A percentile compares a stretch with the other conserved stretches of the same genome.
Evolutionary conservation across 2,888 invertebrate genomes (phyloP).

Genomic region (Caenorhabditis imperialis): DNA sequence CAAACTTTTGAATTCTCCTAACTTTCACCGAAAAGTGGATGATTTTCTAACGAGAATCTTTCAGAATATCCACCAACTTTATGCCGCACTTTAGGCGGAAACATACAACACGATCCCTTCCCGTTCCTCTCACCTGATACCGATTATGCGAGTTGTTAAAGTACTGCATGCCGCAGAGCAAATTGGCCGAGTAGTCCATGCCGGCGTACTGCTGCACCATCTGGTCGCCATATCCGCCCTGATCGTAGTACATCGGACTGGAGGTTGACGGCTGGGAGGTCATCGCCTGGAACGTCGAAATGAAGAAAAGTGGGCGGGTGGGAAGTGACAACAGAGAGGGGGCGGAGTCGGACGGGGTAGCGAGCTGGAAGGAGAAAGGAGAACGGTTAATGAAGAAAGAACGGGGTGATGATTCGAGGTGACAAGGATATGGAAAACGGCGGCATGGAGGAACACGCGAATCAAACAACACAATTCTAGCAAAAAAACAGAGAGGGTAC

Average conservation of each 20-base stretch:
- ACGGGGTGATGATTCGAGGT: conserved; percentile 39
- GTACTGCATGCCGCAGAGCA: conserved; percentile 51
- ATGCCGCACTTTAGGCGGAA: too few species aligned
- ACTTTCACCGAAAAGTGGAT: too few species aligned
- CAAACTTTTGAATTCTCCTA: too few species aligned
- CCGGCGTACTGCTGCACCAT: conserved; percentile 41
- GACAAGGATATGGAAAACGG: conserved; percentile 14
- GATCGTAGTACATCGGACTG: conserved; percentile 48
- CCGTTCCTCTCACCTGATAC: conserved; percentile 32
- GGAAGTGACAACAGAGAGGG: conserved; percentile 31
- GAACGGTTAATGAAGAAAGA: conserved; percentile 36
- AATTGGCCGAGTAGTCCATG: conserved; percentile 43
- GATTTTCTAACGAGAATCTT: too few species aligned
- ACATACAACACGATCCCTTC: too few species aligned
- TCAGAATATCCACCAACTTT: too few species aligned
- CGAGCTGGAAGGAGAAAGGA: not conserved
- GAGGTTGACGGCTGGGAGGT: conserved; percentile 53
- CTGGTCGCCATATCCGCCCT: conserved; percentile 41
- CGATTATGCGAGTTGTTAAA: conserved; percentile 55
- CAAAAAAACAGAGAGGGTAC: too few species aligned
- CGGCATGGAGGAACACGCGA: not conserved
- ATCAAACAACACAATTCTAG: conserved; percentile 23
- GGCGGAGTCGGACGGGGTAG: conserved; percentile 13
- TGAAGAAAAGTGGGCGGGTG: conserved; percentile 3
- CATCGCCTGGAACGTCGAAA: conserved; percentile 29